Evolutionary conservation across 2,888 invertebrate genomes (phyloP).

Genomic region (Lymantria dispar): DNA sequence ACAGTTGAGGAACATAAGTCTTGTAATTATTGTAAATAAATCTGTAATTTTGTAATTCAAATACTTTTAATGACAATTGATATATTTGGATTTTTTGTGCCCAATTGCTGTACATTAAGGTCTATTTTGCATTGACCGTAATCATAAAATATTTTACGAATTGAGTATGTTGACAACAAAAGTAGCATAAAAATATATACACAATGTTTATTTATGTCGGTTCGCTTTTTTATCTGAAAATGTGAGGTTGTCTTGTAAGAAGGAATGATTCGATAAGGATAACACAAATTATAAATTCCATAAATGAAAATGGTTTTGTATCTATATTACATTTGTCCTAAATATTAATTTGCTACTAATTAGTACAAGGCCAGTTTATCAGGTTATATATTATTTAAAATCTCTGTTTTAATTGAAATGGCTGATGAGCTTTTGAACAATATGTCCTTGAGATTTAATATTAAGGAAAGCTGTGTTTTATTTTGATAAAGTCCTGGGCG

Average conservation of each 20-base stretch:
- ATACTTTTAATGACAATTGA: too few species aligned
- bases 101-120: too few species aligned
- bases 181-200: too few species aligned
- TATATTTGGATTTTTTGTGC: too few species aligned
- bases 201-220: neutral
- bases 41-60: too few species aligned
- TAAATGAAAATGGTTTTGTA: neutral
- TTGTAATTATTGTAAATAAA: too few species aligned
- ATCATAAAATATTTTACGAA: too few species aligned
- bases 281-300: neutral
- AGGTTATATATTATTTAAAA: conserved; percentile 7
- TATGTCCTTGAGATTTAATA: conserved; percentile 26
- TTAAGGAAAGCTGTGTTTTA: conserved; percentile 44
- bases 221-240: neutral
- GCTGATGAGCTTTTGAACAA: conserved; percentile 18
- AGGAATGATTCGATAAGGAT: neutral
- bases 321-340: neutral
- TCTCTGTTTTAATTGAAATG: conserved; percentile 2
- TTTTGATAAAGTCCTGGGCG: conserved; percentile 12
- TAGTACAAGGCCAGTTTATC: neutral
- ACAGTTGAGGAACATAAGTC: too few species aligned
- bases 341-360: neutral
- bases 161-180: too few species aligned
- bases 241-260: neutral
- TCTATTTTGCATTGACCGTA: too few species aligned